phyloP scores from a whole-genome alignment of 2,888 invertebrate species.

The Melanostoma scalare region DNA sequence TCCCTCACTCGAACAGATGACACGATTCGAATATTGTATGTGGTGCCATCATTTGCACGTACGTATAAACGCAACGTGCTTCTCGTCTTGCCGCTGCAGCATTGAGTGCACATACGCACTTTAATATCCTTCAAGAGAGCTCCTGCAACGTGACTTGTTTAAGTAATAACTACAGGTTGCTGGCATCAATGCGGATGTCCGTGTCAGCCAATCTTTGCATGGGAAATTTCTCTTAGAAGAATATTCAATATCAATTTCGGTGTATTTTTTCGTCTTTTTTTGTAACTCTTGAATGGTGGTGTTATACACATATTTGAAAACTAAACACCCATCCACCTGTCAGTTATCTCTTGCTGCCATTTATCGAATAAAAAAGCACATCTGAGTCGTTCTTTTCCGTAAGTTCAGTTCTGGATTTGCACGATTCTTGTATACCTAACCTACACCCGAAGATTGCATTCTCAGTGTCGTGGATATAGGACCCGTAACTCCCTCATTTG shows the following conservation, averaged over 20 bases:
- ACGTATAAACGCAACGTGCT: slow-evolving; percentile 59
- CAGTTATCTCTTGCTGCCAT: slow-evolving; percentile 35
- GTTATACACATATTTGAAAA: not conserved
- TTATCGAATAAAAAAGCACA: slow-evolving; percentile 60
- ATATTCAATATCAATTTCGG: slow-evolving; percentile 58
- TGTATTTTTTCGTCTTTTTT: no score
- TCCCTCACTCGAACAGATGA: slow-evolving; percentile 56
- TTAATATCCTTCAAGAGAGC: slow-evolving; percentile 59
- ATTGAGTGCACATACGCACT: slow-evolving; percentile 64
- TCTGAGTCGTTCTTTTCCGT: slow-evolving; percentile 39
- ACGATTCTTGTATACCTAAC: slow-evolving; percentile 5
- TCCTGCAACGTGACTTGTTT: slow-evolving; percentile 60
- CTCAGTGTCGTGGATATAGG: slow-evolving; percentile 4
- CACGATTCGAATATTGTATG: slow-evolving; percentile 34
- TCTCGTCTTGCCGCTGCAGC: slow-evolving; percentile 36
- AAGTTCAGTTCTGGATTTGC: not conserved
- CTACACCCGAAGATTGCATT: slow-evolving; percentile 38
- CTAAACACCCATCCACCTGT: slow-evolving; percentile 12
- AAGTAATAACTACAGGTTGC: slow-evolving; percentile 20
- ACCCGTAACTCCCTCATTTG: slow-evolving; percentile 31
- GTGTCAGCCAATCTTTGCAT: not conserved
- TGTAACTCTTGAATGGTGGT: not conserved
- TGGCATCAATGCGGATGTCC: slow-evolving; percentile 1
- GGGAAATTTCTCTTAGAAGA: slow-evolving; percentile 38
- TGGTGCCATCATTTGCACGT: slow-evolving; percentile 55